Conservation (phyloP, 2,113 vertebrate species). For the Rhinoptilus africanus region DNA sequence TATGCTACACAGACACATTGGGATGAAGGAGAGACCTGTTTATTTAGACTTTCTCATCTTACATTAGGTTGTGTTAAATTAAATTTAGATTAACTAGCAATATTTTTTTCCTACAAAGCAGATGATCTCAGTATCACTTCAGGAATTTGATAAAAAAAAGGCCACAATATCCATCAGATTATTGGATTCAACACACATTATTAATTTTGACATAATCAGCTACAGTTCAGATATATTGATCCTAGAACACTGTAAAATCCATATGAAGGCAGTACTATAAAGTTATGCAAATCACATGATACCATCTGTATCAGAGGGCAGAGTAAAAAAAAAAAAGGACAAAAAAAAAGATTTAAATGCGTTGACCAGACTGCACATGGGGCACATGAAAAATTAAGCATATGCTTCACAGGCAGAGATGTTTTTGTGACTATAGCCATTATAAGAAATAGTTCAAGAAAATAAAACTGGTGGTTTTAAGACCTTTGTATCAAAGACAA, state of each 20-base stretch:
- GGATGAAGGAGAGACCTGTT: not conserved
- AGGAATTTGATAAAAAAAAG: not conserved
- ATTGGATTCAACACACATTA: not conserved
- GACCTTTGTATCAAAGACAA: slow-evolving; percentile 49
- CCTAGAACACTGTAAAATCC: not conserved
- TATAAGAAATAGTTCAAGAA: slow-evolving; percentile 57
- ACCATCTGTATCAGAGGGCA: not conserved
- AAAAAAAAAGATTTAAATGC: not conserved
- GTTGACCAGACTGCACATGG: not conserved
- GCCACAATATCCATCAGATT: not conserved
- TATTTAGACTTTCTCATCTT: not conserved
- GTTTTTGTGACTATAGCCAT: slow-evolving; percentile 44
- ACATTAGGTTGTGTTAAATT: not conserved
- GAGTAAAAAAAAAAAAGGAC: not conserved
- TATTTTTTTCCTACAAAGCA: not conserved
- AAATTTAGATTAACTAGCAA: not conserved
- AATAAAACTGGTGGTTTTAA: slow-evolving; percentile 57
- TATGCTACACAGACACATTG: not conserved
- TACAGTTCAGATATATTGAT: not conserved
- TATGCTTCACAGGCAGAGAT: slow-evolving; percentile 21
- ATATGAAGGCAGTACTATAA: not conserved
- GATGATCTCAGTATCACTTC: not conserved
- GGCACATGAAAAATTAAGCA: slow-evolving; percentile 9
- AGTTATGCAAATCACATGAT: not conserved
- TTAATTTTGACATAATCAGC: not conserved